Evolutionary conservation across 2,888 invertebrate species (phyloP), one percentile per base, ranked within the genome.

Genomic region (Cephus runcator): DNA sequence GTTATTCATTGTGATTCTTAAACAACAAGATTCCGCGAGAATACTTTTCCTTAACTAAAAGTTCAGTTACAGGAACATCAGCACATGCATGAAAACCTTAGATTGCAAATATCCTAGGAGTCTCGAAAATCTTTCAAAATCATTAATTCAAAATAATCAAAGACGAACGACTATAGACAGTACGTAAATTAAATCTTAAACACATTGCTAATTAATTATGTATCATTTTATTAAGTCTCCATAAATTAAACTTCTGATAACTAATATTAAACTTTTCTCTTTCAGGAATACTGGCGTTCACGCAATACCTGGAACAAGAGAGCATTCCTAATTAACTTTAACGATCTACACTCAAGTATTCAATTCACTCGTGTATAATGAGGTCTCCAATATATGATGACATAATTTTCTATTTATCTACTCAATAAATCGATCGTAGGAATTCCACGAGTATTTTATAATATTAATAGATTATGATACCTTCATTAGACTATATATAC

Each of bases 251-350:
- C 3, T 12, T 35, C 35, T 23, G 3, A 6, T 23, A 56, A 23
- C 9, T 23, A 56, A 75, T 35, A 76, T n/a, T 56, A 33, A 76
- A 74, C 76, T 77, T 40, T 75, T 30, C 34, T 30, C 31, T 85
- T 87, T 75, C 82, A 88, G 88, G 81, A 71, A 88, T 89, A 79
- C 77, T 90, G 71, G 83, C 79, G 0, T 84, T 84, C 73, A 90
- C 90, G 11, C 87, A 89, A 73, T 89, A 87, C 77, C 69, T 90
- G 15, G 80, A 35, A n/a, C 76, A 34, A 11, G 76, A 78, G 56
- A 56, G 23, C 56, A 23, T 56, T 56, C 56, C 56, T 56, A 56
- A 56, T 56, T 56, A 23, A 56, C 23, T 56, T 56, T 23, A 56
- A 23, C 23, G 9, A 56, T 15, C 9, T 23, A 23, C 23, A 23